phyloP scores from a whole-genome alignment of 2,888 invertebrate species.

The Euspilapteryx auroguttella region DNA sequence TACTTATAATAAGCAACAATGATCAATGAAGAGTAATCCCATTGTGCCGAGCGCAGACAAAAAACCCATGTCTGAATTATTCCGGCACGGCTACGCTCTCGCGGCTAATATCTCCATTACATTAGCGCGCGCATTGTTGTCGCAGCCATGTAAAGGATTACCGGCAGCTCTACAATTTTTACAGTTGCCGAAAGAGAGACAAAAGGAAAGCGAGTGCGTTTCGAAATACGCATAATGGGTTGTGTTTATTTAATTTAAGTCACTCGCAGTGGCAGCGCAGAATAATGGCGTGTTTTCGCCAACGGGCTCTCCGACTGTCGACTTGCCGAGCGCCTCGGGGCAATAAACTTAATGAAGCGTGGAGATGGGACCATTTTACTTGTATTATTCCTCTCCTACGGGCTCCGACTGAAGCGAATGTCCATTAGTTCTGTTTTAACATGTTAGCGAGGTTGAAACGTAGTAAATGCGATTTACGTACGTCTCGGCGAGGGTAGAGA shows the following conservation, averaged over 20 bases:
- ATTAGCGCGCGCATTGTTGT: constrained; percentile 41
- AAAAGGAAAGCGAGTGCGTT: constrained; percentile 35
- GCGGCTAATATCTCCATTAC: constrained; percentile 51
- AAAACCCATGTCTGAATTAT: constrained; percentile 56
- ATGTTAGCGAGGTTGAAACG: constrained; percentile 62
- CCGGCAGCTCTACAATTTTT: constrained; percentile 31
- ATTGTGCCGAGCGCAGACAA: constrained; percentile 51
- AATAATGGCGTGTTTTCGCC: constrained; percentile 54
- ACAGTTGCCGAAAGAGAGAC: constrained; percentile 45
- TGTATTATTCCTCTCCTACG: constrained; percentile 61
- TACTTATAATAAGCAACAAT: constrained; percentile 58
- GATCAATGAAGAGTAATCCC: constrained; percentile 61
- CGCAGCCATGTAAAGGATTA: constrained; percentile 37
- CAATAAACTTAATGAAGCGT: constrained; percentile 62
- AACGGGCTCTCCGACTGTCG: constrained; percentile 22
- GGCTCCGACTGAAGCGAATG: constrained; percentile 59
- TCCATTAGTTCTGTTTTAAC: constrained; percentile 63
- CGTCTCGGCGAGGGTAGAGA: constrained; percentile 36
- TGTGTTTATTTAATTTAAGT: constrained; percentile 58
- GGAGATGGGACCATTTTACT: constrained; percentile 62
- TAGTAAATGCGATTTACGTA: constrained; percentile 60
- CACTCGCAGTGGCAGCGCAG: constrained; percentile 46
- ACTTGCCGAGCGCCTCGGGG: constrained; percentile 52
- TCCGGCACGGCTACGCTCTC: constrained; percentile 44
- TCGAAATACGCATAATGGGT: constrained; percentile 41